phyloP scores from a whole-genome alignment of 2,888 invertebrate genomes.

The Ornithoptera alexandrae region DNA sequence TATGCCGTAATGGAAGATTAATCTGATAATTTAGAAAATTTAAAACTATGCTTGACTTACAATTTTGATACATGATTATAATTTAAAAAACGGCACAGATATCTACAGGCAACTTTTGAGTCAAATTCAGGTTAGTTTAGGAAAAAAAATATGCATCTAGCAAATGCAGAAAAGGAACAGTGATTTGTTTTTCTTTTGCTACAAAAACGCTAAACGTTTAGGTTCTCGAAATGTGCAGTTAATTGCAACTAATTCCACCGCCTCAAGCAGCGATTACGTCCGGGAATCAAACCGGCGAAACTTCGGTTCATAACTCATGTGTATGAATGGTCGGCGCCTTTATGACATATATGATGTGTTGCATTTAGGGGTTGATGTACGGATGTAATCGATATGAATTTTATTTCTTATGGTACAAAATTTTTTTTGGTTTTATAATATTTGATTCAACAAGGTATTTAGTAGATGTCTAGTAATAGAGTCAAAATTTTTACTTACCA shows the following conservation, averaged over 20 bases:
- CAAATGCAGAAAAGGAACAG: slow-evolving; percentile 25
- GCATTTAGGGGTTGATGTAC: slow-evolving; percentile 13
- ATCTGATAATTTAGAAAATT: background rate
- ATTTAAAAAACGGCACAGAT: background rate
- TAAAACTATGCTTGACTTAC: background rate
- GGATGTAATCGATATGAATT: background rate
- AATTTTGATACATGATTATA: background rate
- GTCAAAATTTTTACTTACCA: background rate
- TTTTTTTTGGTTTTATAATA: background rate
- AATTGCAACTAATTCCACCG: slow-evolving; percentile 30
- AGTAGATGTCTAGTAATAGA: background rate
- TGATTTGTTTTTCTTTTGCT: slow-evolving; percentile 4
- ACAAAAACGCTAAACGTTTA: slow-evolving; percentile 6
- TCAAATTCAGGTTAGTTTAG: slow-evolving; percentile 13
- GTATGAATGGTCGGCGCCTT: slow-evolving; percentile 3
- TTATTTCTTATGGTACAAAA: background rate
- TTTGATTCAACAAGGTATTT: too few relatives aligned
- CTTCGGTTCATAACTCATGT: slow-evolving; percentile 24
- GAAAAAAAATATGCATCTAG: slow-evolving; percentile 19
- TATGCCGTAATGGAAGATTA: too few relatives aligned
- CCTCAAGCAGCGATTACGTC: slow-evolving; percentile 25
- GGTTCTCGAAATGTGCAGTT: slow-evolving; percentile 25
- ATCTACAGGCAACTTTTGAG: background rate
- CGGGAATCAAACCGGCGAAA: slow-evolving; percentile 28
- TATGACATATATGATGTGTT: slow-evolving; percentile 21